Evolutionary conservation across 1,140 invertebrate genomes (phyloP).

Genomic region (Thaumatotibia leucotreta): DNA sequence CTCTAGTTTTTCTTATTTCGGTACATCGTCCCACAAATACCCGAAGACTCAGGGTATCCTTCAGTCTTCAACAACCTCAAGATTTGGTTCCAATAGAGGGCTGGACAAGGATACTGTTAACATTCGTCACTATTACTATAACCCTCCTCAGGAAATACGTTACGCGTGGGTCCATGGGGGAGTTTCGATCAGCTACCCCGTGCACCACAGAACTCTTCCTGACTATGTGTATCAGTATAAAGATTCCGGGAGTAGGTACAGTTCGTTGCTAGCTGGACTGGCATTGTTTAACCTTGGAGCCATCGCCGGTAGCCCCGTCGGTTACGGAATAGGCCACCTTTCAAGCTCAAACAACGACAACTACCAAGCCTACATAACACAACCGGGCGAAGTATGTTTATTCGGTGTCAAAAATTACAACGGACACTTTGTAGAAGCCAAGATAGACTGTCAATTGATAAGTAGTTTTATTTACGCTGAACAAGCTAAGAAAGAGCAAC

Average conservation of each 20-base stretch:
- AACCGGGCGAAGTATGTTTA: slow-evolving; percentile 60
- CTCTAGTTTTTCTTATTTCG: slow-evolving; percentile 39
- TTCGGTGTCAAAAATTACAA: slow-evolving; percentile 62
- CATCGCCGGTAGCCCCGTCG: slow-evolving; percentile 43
- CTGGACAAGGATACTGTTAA: slow-evolving; percentile 30
- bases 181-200: slow-evolving; percentile 47
- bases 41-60: too few relatives aligned
- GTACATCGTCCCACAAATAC: too few relatives aligned
- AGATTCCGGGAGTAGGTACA: slow-evolving; percentile 66
- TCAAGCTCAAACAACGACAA: neutral
- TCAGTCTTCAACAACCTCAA: too few relatives aligned
- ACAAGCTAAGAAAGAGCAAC: slow-evolving; percentile 33
- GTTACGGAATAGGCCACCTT: slow-evolving; percentile 43
- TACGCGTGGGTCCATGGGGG: slow-evolving; percentile 46
- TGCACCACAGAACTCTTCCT: slow-evolving; percentile 55
- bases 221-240: slow-evolving; percentile 66
- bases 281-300: slow-evolving; percentile 63
- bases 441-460: slow-evolving; percentile 63
- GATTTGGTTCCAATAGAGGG: slow-evolving; percentile 32
- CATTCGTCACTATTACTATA: slow-evolving; percentile 58
- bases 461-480: slow-evolving; percentile 58
- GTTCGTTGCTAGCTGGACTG: slow-evolving; percentile 58
- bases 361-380: slow-evolving; percentile 39
- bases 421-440: slow-evolving; percentile 65
- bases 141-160: slow-evolving; percentile 56